Conservation (phyloP, 2,113 vertebrate species). For the Amazona guildingii region DNA sequence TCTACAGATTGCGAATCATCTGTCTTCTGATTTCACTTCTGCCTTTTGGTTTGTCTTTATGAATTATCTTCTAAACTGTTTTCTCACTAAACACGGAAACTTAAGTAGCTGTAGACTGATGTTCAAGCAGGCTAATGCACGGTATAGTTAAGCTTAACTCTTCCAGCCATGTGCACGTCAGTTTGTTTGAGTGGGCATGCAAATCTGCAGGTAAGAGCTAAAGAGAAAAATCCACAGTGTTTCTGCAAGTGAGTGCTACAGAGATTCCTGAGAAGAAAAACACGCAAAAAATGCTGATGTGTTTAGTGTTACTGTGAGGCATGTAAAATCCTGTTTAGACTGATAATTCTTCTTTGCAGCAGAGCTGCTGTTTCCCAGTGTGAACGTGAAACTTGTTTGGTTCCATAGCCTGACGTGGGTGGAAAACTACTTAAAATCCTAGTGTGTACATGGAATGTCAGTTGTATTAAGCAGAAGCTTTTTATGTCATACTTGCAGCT, state of each 20-base stretch:
- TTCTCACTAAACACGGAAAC: background rate
- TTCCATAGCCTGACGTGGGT: background rate
- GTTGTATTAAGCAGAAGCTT: background rate
- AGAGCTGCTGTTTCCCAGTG: background rate
- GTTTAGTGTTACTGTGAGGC: background rate
- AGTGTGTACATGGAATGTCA: background rate
- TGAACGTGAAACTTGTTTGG: background rate
- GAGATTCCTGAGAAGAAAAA: background rate
- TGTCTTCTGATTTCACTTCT: background rate
- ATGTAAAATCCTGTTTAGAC: background rate
- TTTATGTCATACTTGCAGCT: background rate
- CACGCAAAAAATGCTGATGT: background rate
- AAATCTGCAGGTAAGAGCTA: background rate
- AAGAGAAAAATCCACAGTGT: background rate
- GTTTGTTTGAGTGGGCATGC: background rate
- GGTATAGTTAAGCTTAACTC: background rate
- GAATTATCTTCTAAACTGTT: background rate
- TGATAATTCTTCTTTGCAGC: background rate
- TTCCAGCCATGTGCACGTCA: background rate
- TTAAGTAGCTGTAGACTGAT: background rate
- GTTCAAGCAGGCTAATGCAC: background rate
- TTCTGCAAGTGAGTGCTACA: background rate
- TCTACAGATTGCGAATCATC: background rate
- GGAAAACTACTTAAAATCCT: background rate
- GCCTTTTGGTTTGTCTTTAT: background rate